Evolutionary conservation across 2,888 invertebrate genomes (phyloP), one percentile per base, ranked within the genome.

Genomic region (Thymelicus lineola): DNA sequence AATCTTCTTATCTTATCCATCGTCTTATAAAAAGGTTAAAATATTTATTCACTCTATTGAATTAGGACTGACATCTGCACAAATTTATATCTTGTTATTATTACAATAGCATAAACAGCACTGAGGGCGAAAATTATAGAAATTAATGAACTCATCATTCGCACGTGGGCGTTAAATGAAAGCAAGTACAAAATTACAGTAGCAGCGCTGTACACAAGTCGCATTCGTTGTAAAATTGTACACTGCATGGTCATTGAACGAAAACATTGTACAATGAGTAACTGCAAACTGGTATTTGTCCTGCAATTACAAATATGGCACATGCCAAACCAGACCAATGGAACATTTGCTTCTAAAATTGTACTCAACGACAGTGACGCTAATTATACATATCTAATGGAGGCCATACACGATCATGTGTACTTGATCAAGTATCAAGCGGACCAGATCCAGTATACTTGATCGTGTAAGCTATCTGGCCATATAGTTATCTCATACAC

Each of bases 231-330:
- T 80, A 76, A 85, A 87, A 89, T 88, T 86, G 82, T 80, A 86
- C 75, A 85, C 74, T 81, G 82, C 84, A 83, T 81, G 86, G 84
- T 81, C 85, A 86, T 78, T 86, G 86, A 84, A 85, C 88, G 83
- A 85, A 86, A 87, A 84, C 85, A 86, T 86, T 80, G 79, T 80
- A 78, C 74, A 73, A 68, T 71, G 67, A 64, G 68, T 48, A 53
- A 57, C 36, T 62, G 28, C 55, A 50, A 61, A 55, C 57, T 61
- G 46, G 57, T 66, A 62, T 71, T 71, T 71, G 62, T 64, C 38
- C 58, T 61, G 78, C 75, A 67, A 66, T 72, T 66, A 71, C 62
- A 58, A 81, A 81, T 82, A 81, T 80, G 80, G 79, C 81, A 81
- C 80, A 82, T 80, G 79, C 77, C 81, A 81, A 82, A 75, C 75